Percentiles rank a stretch among this genome's conserved stretches.
These are phyloP conservation scores for Agrochola litura DNA, from an alignment of 2,888 invertebrate species.

Conservation along the genomic window DNA sequence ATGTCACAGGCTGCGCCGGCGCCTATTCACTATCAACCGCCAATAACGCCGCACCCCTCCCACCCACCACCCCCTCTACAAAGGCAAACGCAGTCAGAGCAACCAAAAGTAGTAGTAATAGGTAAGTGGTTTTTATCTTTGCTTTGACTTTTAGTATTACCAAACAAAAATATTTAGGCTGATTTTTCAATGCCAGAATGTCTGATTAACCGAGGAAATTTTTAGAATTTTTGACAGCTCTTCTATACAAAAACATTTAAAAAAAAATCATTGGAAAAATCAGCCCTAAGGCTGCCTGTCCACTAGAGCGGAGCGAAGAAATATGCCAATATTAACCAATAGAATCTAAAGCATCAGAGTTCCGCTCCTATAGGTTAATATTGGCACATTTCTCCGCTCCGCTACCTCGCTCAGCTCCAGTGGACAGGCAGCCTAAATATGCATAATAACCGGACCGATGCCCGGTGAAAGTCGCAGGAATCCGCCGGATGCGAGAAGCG, in stretches of 20 bases:
- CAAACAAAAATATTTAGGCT: background rate
- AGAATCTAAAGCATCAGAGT: no score
- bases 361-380: no score
- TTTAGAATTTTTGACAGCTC: background rate
- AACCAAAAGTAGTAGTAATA: conserved; percentile 89
- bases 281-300: no score
- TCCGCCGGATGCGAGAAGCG: background rate
- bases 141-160: background rate
- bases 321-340: no score
- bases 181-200: background rate
- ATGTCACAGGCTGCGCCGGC: conserved; percentile 79
- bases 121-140: conserved; percentile 79
- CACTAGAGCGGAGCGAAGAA: no score
- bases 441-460: background rate
- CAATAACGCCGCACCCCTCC: conserved; percentile 80
- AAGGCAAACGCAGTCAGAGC: conserved; percentile 83
- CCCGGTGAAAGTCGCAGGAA: background rate
- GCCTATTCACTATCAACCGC: conserved; percentile 86
- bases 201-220: background rate
- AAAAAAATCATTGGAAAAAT: background rate
- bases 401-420: no score
- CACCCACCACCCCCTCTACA: conserved; percentile 75
- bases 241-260: background rate
- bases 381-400: no score
- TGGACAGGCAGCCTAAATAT: conserved; percentile 1